phyloP scores from a whole-genome alignment of 2,888 invertebrate genomes.

The Deladenus siricidicola region DNA sequence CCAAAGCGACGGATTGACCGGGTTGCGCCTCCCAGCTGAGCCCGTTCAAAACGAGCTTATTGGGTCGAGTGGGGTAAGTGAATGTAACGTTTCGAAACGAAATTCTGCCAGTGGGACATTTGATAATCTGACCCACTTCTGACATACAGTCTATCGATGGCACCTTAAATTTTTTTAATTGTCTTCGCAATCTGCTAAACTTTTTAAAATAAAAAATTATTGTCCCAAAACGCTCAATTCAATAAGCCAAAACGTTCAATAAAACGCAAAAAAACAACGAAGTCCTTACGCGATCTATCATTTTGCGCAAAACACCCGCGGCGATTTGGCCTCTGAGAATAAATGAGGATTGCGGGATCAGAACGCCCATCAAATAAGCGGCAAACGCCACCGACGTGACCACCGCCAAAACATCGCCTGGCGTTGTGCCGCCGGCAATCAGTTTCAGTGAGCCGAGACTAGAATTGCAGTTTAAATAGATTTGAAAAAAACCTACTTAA shows the following conservation, averaged over 20 bases:
- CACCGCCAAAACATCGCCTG: slow-evolving; percentile 44
- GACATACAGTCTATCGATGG: slow-evolving; percentile 36
- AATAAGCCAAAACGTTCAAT: slow-evolving; percentile 2
- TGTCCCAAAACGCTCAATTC: too few species aligned
- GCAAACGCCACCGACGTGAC: slow-evolving; percentile 37
- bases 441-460: slow-evolving; percentile 7
- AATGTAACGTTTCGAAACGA: slow-evolving; percentile 15
- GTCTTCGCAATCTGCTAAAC: too few species aligned
- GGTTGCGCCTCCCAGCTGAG: slow-evolving; percentile 29
- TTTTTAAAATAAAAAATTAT: too few species aligned
- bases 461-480: too few species aligned
- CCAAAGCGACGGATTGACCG: slow-evolving; percentile 38
- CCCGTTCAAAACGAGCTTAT: slow-evolving; percentile 25
- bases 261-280: too few species aligned
- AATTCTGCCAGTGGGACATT: slow-evolving; percentile 13
- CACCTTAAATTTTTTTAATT: slow-evolving; percentile 11
- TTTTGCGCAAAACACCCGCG: slow-evolving; percentile 42
- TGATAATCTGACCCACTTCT: slow-evolving; percentile 19
- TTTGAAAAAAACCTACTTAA: too few species aligned
- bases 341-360: slow-evolving; percentile 44
- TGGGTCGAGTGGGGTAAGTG: slow-evolving; percentile 21
- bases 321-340: slow-evolving; percentile 45
- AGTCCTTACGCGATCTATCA: slow-evolving; percentile 41
- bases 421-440: not conserved
- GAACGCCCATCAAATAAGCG: slow-evolving; percentile 43